A percentile compares a stretch with the other conserved stretches of the same genome.
Conservation (phyloP, 2,888 invertebrate genomes). For the Lymantria dispar region DNA sequence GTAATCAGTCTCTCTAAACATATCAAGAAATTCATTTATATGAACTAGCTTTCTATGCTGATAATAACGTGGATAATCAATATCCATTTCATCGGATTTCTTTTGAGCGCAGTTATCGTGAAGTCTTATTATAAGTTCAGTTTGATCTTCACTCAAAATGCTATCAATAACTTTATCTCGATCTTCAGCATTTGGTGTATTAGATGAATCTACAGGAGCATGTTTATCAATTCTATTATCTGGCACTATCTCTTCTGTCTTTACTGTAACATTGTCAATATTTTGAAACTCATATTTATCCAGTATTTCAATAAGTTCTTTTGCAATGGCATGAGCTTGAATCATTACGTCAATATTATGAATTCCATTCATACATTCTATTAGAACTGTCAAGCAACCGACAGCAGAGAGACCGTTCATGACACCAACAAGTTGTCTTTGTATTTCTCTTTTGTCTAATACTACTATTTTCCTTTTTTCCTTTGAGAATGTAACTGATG, state of each 20-base stretch:
- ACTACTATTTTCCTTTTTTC: conserved; percentile 87
- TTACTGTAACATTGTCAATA: conserved; percentile 8
- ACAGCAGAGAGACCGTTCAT: conserved; percentile 84
- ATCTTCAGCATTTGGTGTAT: not conserved
- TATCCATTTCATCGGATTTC: too few species aligned
- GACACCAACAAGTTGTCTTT: conserved; percentile 81
- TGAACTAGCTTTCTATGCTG: conserved; percentile 1
- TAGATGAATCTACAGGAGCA: conserved; percentile 16
- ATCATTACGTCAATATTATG: conserved; percentile 86
- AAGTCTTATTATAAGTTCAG: conserved; percentile 64
- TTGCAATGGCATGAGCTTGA: conserved; percentile 75
- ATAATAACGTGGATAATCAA: too few species aligned
- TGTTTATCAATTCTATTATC: conserved; percentile 9
- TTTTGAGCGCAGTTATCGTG: too few species aligned
- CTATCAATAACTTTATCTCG: conserved; percentile 72
- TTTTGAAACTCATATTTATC: conserved; percentile 66
- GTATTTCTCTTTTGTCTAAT: conserved; percentile 83
- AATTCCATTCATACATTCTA: conserved; percentile 83
- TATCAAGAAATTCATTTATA: too few species aligned
- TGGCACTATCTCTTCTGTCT: conserved; percentile 5
- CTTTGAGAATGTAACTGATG: too few species aligned
- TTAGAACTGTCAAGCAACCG: conserved; percentile 43
- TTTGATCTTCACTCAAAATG: conserved; percentile 79
- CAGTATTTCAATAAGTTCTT: conserved; percentile 36
- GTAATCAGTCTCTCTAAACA: too few species aligned